Base-by-base conservation (phyloP, 35 echinoderm and acorn worm species). In the Chiridota heheva region DNA sequence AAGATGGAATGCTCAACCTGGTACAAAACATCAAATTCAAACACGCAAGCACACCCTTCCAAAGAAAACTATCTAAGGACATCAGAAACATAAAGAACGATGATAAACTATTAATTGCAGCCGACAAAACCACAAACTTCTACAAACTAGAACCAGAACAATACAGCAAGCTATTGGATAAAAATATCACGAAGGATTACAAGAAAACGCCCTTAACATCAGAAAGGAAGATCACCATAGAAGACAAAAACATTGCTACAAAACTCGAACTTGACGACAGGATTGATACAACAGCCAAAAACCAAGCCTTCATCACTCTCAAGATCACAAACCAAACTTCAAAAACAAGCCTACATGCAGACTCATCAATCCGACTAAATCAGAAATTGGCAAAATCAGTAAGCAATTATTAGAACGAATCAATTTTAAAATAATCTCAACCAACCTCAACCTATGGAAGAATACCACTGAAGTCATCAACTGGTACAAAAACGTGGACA, bases 91-190 rank as follows among this genome's bases (percentile, higher is more conserved):
- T 79, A 2, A 79, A 59, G 4, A 59, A 36, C 1, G 26, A 59
- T 20, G 31, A 59, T 15, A 34, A 36, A 18, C 8, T 61, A 25
- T 63, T 60, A 20, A 40, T 61, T 1, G 76, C 76, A 7, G 76
- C 76, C 25, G 69, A 72, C n/a, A 72, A 72, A 38, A 42, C 69
- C 36, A 72, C 69, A 22, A 72, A 72, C 42, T 72, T 79, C 33
- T 60, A 60, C 8, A 30, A 43, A 38, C 16, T 59, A 27, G 5
- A 61, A 26, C 31, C 13, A 7, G 31, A 32, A 1, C 28, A 35
- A 7, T 32, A 69, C 35, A 69, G 5, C 6, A 33, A 69, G 34
- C 37, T 79, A 15, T 26, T 79, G 20, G 36, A 79, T 8, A 40
- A 13, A 8, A 60, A 79, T 20, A 59, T 60, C 38, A 79, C 51